phyloP scores from a whole-genome alignment of 2,888 invertebrate species.

The Hybos culiciformis region DNA sequence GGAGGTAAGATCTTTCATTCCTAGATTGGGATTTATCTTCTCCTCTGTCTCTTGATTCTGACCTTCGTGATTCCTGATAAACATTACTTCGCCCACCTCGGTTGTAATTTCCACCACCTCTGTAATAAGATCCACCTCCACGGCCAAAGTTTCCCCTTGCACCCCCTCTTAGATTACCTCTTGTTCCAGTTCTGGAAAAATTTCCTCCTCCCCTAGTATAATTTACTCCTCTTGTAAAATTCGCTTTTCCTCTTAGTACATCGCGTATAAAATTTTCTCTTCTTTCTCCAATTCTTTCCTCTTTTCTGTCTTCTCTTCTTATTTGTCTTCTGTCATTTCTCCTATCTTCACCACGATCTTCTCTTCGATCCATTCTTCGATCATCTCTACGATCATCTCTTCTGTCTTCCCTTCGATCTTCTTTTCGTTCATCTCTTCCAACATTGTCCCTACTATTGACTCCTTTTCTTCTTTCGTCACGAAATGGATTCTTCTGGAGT shows the following conservation, averaged over 20 bases:
- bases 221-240: background rate
- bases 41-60: too few relatives aligned
- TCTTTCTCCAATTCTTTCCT: constrained; percentile 8
- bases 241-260: too few relatives aligned
- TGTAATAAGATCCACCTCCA: too few relatives aligned
- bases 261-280: too few relatives aligned
- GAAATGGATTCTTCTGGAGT: too few relatives aligned
- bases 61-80: too few relatives aligned
- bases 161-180: constrained; percentile 1
- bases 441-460: constrained; percentile 11
- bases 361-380: constrained; percentile 6
- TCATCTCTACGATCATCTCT: too few relatives aligned
- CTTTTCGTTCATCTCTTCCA: constrained; percentile 11
- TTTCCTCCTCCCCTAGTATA: background rate
- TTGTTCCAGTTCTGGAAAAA: constrained; percentile 3
- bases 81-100: too few relatives aligned
- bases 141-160: background rate
- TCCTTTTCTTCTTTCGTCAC: constrained; percentile 19
- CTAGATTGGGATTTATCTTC: too few relatives aligned
- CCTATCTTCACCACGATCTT: constrained; percentile 11
- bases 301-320: background rate
- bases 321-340: constrained; percentile 5
- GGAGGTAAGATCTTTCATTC: too few relatives aligned
- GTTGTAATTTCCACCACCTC: too few relatives aligned
- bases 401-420: too few relatives aligned